Percentiles rank a stretch among this genome's conserved stretches.
phyloP scores from a whole-genome alignment of 2,888 invertebrate genomes.

The Coleophora deauratella region DNA sequence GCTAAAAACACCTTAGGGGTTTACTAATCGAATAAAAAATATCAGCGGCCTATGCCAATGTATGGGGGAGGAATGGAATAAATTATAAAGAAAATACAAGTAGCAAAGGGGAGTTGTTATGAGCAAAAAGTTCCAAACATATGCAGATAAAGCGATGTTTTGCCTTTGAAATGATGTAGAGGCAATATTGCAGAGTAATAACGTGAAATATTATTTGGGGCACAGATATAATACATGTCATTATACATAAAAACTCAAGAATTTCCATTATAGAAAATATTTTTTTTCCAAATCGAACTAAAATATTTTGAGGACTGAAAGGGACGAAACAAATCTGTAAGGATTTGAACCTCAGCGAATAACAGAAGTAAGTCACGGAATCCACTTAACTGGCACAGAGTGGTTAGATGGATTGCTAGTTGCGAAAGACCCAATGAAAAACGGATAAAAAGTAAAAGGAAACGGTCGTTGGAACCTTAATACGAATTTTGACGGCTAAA shows the following conservation, averaged over 20 bases:
- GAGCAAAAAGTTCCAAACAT: slow-evolving; percentile 60
- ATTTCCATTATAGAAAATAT: too few relatives aligned
- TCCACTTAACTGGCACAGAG: slow-evolving; percentile 10
- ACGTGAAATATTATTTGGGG: slow-evolving; percentile 12
- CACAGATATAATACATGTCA: too few relatives aligned
- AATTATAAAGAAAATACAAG: slow-evolving; percentile 74
- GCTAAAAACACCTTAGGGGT: slow-evolving; percentile 76
- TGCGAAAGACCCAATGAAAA: slow-evolving; percentile 1
- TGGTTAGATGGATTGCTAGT: slow-evolving; percentile 10
- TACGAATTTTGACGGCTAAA: too few relatives aligned
- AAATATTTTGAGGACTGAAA: neutral
- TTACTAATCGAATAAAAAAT: slow-evolving; percentile 77
- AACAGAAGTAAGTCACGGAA: slow-evolving; percentile 10
- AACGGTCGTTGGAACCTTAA: neutral
- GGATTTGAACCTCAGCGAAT: slow-evolving; percentile 8
- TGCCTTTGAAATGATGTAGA: slow-evolving; percentile 45
- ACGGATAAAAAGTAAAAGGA: neutral
- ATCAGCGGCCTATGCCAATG: slow-evolving; percentile 74
- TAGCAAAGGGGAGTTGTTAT: slow-evolving; percentile 61
- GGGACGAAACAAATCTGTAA: slow-evolving; percentile 1
- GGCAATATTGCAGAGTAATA: slow-evolving; percentile 38
- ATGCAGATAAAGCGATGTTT: slow-evolving; percentile 54
- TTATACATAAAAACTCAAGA: too few relatives aligned
- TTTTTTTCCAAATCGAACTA: too few relatives aligned
- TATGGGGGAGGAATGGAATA: slow-evolving; percentile 71